phyloP scores from a whole-genome alignment of 2,113 vertebrate genomes.

The Entomyzon cyanotis region DNA sequence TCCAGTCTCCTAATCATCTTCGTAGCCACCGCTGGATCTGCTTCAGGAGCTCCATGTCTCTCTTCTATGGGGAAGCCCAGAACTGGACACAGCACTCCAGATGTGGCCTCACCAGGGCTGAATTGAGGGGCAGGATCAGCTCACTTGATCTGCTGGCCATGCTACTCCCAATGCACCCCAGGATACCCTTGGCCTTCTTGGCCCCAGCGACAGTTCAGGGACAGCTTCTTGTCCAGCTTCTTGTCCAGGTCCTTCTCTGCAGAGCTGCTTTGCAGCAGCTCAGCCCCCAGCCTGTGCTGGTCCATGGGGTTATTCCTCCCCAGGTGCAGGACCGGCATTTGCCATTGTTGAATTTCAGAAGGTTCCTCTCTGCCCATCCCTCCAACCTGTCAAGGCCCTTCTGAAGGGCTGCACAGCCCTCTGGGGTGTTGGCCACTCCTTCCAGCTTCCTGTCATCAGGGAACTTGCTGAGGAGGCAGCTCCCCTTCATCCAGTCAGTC shows the following conservation, averaged over 20 bases:
- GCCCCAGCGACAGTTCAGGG: background rate
- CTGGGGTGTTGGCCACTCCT: background rate
- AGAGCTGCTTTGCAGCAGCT: background rate
- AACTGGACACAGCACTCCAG: background rate
- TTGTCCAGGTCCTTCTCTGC: background rate
- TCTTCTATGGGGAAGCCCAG: background rate
- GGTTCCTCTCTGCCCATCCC: background rate
- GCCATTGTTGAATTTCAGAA: background rate
- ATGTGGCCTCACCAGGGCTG: background rate
- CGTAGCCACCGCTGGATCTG: accelerated
- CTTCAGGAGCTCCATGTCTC: background rate
- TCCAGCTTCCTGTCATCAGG: background rate
- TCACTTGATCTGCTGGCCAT: background rate
- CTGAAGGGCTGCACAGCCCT: background rate
- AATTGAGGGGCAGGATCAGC: background rate
- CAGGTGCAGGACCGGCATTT: background rate
- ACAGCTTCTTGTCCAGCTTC: background rate
- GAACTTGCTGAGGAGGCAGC: background rate
- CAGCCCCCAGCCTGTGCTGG: background rate
- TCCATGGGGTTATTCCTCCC: background rate
- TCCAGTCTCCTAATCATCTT: too few relatives aligned
- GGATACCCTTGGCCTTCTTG: background rate
- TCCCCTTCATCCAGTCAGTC: background rate
- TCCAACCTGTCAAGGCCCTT: background rate
- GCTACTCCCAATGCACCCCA: background rate